A percentile compares a stretch with the other conserved stretches of the same genome.
phyloP scores from a whole-genome alignment of 2,113 vertebrate genomes.

The Phodopus roborovskii region DNA sequence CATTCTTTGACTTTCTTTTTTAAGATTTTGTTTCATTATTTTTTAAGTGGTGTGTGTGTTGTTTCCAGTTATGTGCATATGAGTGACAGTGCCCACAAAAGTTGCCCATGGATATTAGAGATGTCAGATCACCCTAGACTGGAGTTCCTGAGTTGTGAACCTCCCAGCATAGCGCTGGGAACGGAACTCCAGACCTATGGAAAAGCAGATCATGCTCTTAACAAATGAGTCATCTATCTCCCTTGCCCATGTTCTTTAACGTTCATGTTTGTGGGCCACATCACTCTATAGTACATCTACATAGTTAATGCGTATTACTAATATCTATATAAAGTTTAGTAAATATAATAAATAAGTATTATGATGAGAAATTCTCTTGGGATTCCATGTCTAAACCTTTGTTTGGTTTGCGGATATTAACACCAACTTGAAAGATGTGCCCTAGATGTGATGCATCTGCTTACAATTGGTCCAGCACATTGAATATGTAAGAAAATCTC shows the following conservation, averaged over 20 bases:
- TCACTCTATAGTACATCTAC: not conserved
- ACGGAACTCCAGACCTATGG: not conserved
- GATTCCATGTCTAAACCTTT: not conserved
- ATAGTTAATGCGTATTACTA: not conserved
- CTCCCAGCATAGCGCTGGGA: not conserved
- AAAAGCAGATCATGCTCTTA: not conserved
- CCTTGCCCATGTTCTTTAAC: not conserved
- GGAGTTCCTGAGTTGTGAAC: not conserved
- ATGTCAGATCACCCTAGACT: not conserved
- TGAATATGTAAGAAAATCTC: not conserved
- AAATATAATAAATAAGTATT: not conserved
- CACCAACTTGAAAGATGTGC: not conserved
- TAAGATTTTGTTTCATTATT: not conserved
- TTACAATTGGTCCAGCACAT: slow-evolving; percentile 1
- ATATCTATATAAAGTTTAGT: not conserved
- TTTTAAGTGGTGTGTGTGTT: not conserved
- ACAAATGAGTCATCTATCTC: not conserved
- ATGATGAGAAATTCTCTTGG: not conserved
- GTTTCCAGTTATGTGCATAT: not conserved
- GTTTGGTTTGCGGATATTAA: not conserved
- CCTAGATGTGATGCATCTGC: not conserved
- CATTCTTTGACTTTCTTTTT: not conserved
- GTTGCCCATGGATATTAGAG: not conserved
- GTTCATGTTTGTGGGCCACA: not conserved
- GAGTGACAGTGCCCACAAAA: not conserved